phyloP scores from a whole-genome alignment of 2,797 vertebrate genomes.

The Triplophysa yarkandensis region DNA sequence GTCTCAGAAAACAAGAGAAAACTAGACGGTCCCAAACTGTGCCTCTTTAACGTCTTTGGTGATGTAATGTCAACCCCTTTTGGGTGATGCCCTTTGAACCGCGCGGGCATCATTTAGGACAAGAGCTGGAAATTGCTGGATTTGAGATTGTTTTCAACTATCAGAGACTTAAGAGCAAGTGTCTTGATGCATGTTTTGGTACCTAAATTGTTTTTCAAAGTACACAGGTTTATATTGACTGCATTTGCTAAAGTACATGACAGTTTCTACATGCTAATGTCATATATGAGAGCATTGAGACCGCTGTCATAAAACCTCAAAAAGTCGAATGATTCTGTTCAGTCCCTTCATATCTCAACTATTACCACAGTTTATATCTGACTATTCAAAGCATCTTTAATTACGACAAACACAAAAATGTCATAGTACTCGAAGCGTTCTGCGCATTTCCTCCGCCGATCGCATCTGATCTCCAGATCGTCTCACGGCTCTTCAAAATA shows the following conservation, averaged over 20 bases:
- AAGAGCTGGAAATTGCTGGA: constrained; percentile 10
- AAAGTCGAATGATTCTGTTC: constrained; percentile 38
- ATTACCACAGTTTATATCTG: constrained; percentile 57
- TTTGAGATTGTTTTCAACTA: not conserved
- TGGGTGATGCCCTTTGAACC: not conserved
- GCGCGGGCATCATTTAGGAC: not conserved
- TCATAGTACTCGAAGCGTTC: constrained; percentile 61
- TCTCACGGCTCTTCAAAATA: constrained; percentile 71
- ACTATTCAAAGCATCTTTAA: constrained; percentile 76
- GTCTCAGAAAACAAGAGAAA: constrained; percentile 13
- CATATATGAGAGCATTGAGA: constrained; percentile 39
- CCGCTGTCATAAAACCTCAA: constrained; percentile 23
- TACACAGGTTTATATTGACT: not conserved
- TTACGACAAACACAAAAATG: constrained; percentile 70
- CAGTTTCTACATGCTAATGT: constrained; percentile 13
- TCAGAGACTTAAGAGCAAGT: not conserved
- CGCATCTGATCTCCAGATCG: constrained; percentile 54
- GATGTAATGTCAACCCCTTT: not conserved
- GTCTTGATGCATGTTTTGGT: constrained; percentile 10
- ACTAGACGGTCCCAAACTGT: not conserved
- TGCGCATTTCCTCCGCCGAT: constrained; percentile 62
- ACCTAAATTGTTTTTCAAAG: constrained; percentile 11
- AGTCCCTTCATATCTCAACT: constrained; percentile 50
- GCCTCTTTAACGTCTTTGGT: not conserved
- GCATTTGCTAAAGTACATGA: constrained; percentile 9